A percentile compares a stretch with the other conserved stretches of the same genome.
Conservation (phyloP, 1,140 invertebrate genomes). For the Zaprionus kolodkinae region DNA sequence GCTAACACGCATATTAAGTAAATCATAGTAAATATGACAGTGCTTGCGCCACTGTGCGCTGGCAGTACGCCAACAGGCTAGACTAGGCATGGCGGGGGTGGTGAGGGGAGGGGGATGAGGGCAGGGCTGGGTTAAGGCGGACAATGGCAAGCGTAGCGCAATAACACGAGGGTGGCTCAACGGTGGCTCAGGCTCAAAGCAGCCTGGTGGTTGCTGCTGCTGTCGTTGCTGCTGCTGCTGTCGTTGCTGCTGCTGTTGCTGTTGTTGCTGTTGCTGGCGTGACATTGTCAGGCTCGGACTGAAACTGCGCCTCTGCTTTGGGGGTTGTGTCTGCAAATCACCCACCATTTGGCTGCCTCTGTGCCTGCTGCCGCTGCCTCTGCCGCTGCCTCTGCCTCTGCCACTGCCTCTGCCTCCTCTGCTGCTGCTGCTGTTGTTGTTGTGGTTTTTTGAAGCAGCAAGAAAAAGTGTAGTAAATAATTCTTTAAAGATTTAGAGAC, state of each 20-base stretch:
- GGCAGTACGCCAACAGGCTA: slow-evolving; percentile 63
- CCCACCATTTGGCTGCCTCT: slow-evolving; percentile 47
- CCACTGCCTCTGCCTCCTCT: slow-evolving; percentile 9
- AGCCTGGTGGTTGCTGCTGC: slow-evolving; percentile 23
- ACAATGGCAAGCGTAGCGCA: slow-evolving; percentile 74
- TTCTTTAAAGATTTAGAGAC: slow-evolving; percentile 82
- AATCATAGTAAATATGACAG: no score
- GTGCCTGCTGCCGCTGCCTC: neutral
- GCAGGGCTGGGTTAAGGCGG: slow-evolving; percentile 23
- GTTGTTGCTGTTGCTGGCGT: slow-evolving; percentile 42
- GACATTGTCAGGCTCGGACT: slow-evolving; percentile 69
- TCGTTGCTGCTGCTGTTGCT: slow-evolving; percentile 10
- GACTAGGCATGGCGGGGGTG: slow-evolving; percentile 17
- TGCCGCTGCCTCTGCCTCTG: slow-evolving; percentile 17
- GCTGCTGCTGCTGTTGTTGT: slow-evolving; percentile 23
- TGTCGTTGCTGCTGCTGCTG: slow-evolving; percentile 13
- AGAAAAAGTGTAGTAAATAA: slow-evolving; percentile 77
- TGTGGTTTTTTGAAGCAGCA: slow-evolving; percentile 35
- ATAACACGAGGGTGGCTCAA: slow-evolving; percentile 76
- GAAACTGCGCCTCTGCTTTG: slow-evolving; percentile 23
- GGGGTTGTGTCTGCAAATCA: slow-evolving; percentile 58
- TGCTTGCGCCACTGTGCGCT: slow-evolving; percentile 38
- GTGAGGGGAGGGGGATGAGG: no score
- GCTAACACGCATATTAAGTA: no score
- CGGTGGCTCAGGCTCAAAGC: slow-evolving; percentile 60